Evolutionary conservation across 2,888 invertebrate species (phyloP), one percentile per base, ranked within the genome.

Genomic region (Automeris io): DNA sequence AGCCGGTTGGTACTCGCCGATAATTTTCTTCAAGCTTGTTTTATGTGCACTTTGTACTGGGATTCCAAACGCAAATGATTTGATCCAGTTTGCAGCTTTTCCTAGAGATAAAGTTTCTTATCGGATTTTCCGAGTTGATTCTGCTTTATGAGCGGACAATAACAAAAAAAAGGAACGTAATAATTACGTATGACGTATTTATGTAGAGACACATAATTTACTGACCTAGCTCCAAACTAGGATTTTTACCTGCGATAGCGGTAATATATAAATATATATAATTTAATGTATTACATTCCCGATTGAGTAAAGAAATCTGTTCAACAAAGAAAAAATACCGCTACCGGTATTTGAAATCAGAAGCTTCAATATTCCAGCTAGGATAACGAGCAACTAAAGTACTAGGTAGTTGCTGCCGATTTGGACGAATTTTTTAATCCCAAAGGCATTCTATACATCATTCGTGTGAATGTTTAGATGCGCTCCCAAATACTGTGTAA

Each of bases 11-110:
- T 62, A 59, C 63, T 61, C 62, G 47, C 61, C 68, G 65, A 73
- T 78, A 74, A 81, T 79, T 78, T 75, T 70, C 68, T 69, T 59
- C 53, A 62, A 61, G 59, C 73, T 66, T 68, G 69, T 77, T 76
- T 71, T 74, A 76, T 69, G 68, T 59, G 61, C 59, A 61, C 60
- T 53, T 54, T 64, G 55, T 61, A 62, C 63, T 61, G 62, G 61
- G 65, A 71, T 74, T 70, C 64, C 51, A 57, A 57, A 54, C 59
- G 61, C 68, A 61, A 72, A 73, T 67, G 61, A 63, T 68, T 71
- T 68, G 72, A 70, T 65, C 64, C 63, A 56, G 68, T 74, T 71
- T 69, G 70, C 52, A 48, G 49, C 57, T 61, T 54, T 46, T 52
- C 43, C 44, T 44, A 33, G 33, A 39, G n/a, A 13, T 4, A 21